A percentile compares a stretch with the other conserved stretches of the same genome.
These are phyloP conservation scores for Chrysolina oricalcia DNA, from an alignment of 2,888 invertebrate genomes.

Conservation along the genomic window DNA sequence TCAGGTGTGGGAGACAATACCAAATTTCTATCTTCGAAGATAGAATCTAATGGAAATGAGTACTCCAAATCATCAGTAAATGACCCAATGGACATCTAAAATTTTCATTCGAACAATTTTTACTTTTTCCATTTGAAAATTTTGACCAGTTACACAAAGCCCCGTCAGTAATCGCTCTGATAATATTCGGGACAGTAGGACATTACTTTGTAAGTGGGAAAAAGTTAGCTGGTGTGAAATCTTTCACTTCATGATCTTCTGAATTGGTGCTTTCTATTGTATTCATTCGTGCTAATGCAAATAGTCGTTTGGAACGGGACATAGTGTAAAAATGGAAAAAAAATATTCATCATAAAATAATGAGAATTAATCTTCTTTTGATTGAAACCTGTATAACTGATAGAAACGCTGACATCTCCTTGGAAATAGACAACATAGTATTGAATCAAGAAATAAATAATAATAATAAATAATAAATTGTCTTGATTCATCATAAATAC, in stretches of 20 bases:
- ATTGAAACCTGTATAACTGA: background rate
- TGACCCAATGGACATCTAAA: too few species aligned
- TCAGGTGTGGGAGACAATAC: too few species aligned
- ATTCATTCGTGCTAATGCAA: background rate
- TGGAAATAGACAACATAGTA: too few species aligned
- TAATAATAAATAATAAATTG: too few species aligned
- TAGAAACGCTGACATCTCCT: background rate
- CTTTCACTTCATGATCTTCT: background rate
- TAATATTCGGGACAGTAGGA: background rate
- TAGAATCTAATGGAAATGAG: too few species aligned
- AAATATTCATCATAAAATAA: background rate
- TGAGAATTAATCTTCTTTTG: background rate
- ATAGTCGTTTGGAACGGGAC: constrained; percentile 1
- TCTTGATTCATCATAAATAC: too few species aligned
- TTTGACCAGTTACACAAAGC: background rate
- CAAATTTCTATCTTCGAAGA: too few species aligned
- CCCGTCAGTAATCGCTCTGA: background rate
- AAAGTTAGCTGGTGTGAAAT: background rate
- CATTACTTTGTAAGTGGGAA: background rate
- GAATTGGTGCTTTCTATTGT: background rate
- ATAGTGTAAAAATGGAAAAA: background rate
- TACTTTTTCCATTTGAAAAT: too few species aligned
- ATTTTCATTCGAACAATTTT: too few species aligned
- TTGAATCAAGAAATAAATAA: too few species aligned
- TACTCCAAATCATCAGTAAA: too few species aligned